These are phyloP conservation scores for Drosophila seguyi DNA, from an alignment of 1,140 invertebrate species.

Conservation along the genomic window DNA sequence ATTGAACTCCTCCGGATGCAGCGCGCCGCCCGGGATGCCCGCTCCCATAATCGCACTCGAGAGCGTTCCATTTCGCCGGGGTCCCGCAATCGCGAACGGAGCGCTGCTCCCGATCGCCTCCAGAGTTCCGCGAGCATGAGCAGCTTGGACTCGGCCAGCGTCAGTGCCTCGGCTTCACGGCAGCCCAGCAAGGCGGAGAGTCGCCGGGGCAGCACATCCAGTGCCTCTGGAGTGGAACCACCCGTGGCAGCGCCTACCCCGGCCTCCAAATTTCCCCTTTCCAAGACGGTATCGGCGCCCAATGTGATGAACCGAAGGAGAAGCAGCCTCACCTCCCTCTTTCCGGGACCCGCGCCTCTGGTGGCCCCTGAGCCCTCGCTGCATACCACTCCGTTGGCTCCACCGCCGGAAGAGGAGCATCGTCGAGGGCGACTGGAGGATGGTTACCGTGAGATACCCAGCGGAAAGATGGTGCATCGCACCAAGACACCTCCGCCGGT, in stretches of 20 bases:
- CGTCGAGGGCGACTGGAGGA: constrained; percentile 41
- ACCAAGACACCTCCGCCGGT: constrained; percentile 80
- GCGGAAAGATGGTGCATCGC: constrained; percentile 77
- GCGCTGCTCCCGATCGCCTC: constrained; percentile 71
- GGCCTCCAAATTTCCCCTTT: constrained; percentile 60
- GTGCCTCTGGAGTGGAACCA: constrained; percentile 44
- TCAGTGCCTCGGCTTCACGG: constrained; percentile 48
- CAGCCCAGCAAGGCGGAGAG: constrained; percentile 61
- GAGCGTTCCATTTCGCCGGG: constrained; percentile 62
- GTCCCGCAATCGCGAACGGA: constrained; percentile 51
- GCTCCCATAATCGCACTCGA: constrained; percentile 59
- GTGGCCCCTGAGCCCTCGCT: constrained; percentile 68
- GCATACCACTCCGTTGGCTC: constrained; percentile 57
- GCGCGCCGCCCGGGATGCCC: constrained; percentile 59
- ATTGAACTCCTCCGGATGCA: constrained; percentile 74
- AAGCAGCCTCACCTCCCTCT: constrained; percentile 69
- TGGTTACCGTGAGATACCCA: constrained; percentile 71
- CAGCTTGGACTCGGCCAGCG: constrained; percentile 67
- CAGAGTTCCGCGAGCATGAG: constrained; percentile 75
- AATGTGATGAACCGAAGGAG: constrained; percentile 65
- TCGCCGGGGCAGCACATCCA: constrained; percentile 75
- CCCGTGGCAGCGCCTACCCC: constrained; percentile 5
- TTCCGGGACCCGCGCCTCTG: constrained; percentile 76
- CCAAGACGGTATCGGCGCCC: constrained; percentile 73
- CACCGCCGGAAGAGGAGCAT: constrained; percentile 8